Base-by-base conservation (phyloP, 2,113 vertebrate genomes). In the Apodemus speciosus region DNA sequence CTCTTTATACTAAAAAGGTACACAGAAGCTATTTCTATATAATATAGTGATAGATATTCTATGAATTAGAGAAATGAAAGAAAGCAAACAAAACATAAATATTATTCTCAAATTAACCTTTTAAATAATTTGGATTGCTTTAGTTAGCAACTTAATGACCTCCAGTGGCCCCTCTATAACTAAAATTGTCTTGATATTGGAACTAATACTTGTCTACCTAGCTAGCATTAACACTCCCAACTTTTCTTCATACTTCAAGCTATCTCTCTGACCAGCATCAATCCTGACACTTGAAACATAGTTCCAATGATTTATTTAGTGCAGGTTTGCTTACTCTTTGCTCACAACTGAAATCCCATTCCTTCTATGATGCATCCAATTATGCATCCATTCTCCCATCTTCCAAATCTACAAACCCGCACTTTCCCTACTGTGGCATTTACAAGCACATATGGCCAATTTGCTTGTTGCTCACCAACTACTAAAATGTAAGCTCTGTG, bases 81-180 rank as follows among this genome's bases (percentile, higher is more conserved):
- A 51, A 40, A 93, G 35, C 30, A 32, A 85, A 4, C 77, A 77
- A 94, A 84, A 86, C 81, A 91, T 20, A 89, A 95, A 71, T 11
- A 95, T n/a, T 9, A 81, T 40, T 49, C n/a, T 23, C 30, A 95
- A 85, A 68, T 51, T 75, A 85, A 85, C 16, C 20, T 69, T 94
- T 89, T 84, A 91, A 95, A 88, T 15, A 92, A 49, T 64, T 80
- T 51, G 51, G 35, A 77, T 0, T 92, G 27, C 20, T 6, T 90
- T 88, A 72, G 21, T 79, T 90, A 76, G 8, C 75, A 46, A 46
- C 16, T 85, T 79, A 76, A 60, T 88, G 71, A 13, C 71, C 66
- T 64, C 68, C 43, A 60, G 15, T 30, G 10, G 20, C 51, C 58
- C 56, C 46, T 46, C 11, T 49, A 9, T 30, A 21, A 38, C 92